Evolutionary conservation across 2,888 invertebrate genomes (phyloP).

Genomic region (Hirtodrosophila histrioides): DNA sequence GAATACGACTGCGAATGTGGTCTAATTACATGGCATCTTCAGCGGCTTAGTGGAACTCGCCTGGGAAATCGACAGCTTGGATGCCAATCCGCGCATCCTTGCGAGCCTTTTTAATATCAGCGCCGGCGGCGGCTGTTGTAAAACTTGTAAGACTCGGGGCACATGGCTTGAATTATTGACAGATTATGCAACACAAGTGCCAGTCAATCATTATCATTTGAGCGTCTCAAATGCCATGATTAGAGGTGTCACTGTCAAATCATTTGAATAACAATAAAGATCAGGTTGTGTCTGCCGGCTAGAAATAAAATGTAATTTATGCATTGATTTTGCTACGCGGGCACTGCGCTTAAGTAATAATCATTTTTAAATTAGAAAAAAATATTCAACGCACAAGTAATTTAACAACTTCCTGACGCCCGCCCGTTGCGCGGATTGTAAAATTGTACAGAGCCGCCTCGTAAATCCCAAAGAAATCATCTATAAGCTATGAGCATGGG

Average conservation of each 20-base stretch:
- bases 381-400: constrained; percentile 40
- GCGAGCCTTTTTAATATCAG: constrained; percentile 36
- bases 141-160: constrained; percentile 41
- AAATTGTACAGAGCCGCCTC: constrained; percentile 57
- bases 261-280: constrained; percentile 83
- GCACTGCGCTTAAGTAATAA: constrained; percentile 56
- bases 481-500: constrained; percentile 58
- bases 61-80: constrained; percentile 80
- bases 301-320: constrained; percentile 65
- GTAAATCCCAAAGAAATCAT: constrained; percentile 62
- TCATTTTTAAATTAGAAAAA: constrained; percentile 72
- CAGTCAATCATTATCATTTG: constrained; percentile 74
- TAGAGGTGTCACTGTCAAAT: constrained; percentile 56
- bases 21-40: constrained; percentile 68
- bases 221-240: constrained; percentile 44
- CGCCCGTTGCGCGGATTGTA: constrained; percentile 70
- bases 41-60: constrained; percentile 71
- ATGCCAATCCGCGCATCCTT: constrained; percentile 29
- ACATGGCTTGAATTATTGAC: constrained; percentile 79
- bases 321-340: constrained; percentile 64
- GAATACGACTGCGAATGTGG: constrained; percentile 27
- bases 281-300: constrained; percentile 55
- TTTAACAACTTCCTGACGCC: constrained; percentile 70
- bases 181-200: constrained; percentile 59
- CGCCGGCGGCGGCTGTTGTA: constrained; percentile 23